Conservation (phyloP, 2,888 invertebrate genomes). For the Sarcophaga carnaria region DNA sequence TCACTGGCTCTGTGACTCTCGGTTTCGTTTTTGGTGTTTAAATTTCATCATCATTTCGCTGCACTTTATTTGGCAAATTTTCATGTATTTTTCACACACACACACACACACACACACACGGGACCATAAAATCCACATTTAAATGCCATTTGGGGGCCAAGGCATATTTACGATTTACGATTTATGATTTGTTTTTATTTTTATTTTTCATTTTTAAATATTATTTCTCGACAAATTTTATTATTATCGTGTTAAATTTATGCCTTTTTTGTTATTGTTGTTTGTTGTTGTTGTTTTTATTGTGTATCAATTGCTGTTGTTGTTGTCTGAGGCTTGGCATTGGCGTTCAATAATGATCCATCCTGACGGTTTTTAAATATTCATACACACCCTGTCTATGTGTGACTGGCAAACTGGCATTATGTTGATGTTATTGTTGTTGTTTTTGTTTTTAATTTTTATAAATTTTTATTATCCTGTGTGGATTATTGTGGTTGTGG, state of each 20-base stretch:
- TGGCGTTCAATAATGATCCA: too few species aligned
- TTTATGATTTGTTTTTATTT: background rate
- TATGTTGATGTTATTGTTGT: too few species aligned
- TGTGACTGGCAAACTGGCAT: too few species aligned
- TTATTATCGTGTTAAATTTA: slow-evolving; percentile 16
- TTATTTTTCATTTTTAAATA: slow-evolving; percentile 14
- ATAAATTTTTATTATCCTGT: too few species aligned
- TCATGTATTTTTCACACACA: background rate
- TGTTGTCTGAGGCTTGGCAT: background rate
- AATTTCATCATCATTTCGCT: slow-evolving; percentile 31
- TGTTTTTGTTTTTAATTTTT: too few species aligned
- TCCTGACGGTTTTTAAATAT: too few species aligned
- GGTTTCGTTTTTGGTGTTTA: background rate
- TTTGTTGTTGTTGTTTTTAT: slow-evolving; percentile 10
- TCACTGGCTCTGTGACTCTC: too few species aligned
- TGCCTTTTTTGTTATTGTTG: background rate
- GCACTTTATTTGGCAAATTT: slow-evolving; percentile 25
- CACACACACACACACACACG: background rate
- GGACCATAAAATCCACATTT: slow-evolving; percentile 28
- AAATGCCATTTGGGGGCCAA: slow-evolving; percentile 21
- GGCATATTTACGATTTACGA: slow-evolving; percentile 34
- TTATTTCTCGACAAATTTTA: slow-evolving; percentile 13
- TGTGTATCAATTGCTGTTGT: background rate
- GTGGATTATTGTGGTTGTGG: too few species aligned
- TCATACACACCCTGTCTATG: too few species aligned